These are phyloP conservation scores for Phoxinus phoxinus DNA, from an alignment of 2,113 vertebrate genomes.

Conservation along the genomic window DNA sequence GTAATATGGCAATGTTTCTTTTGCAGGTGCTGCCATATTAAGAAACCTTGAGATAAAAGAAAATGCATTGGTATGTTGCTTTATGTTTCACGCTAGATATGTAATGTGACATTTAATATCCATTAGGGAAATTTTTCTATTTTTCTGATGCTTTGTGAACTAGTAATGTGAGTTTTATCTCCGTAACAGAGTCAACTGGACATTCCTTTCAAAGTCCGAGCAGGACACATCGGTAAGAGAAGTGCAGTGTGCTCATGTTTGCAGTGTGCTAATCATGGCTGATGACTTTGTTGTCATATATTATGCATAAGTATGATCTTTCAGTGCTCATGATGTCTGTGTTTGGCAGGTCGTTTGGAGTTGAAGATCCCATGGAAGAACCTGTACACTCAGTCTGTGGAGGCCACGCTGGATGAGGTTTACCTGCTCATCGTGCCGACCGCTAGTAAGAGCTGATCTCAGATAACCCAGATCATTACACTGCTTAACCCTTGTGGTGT, in stretches of 20 bases:
- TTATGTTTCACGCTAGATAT: not conserved
- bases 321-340: conserved; percentile 39
- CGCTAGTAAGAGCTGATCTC: conserved; percentile 79
- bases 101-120: not conserved
- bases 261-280: not conserved
- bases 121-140: not conserved
- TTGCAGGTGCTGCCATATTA: conserved; percentile 87
- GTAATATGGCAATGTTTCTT: conserved; percentile 14
- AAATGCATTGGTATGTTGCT: conserved; percentile 92
- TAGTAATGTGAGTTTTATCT: not conserved
- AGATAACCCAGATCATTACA: not conserved
- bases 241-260: not conserved
- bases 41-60: conserved; percentile 97
- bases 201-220: conserved; percentile 96
- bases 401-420: conserved; percentile 91
- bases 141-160: not conserved
- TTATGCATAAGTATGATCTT: not conserved
- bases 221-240: conserved; percentile 92
- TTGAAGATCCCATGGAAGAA: conserved; percentile 97
- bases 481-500: too few relatives aligned
- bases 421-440: conserved; percentile 95
- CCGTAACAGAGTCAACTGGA: conserved; percentile 88
- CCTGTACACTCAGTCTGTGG: conserved; percentile 94
- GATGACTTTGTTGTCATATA: not conserved
- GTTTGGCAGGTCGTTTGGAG: conserved; percentile 84